These are phyloP conservation scores for Carpatolechia fugitivella DNA, from an alignment of 2,888 invertebrate species.

Conservation along the genomic window DNA sequence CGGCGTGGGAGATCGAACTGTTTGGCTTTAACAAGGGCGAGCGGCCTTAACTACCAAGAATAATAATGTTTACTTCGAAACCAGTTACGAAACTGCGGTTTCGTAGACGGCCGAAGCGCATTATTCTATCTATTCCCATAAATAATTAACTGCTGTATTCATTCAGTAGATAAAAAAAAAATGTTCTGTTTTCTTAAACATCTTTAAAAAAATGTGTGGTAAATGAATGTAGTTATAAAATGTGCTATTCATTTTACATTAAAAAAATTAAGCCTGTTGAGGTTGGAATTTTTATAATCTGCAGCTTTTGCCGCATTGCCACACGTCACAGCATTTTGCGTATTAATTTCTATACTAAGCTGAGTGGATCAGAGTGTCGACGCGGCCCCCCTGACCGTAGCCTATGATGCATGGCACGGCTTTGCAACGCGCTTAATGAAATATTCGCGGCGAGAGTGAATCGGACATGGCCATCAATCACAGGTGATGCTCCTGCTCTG, in stretches of 20 bases:
- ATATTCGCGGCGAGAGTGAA: slow-evolving; percentile 67
- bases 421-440: slow-evolving; percentile 69
- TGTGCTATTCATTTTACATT: background rate
- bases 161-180: too few relatives aligned
- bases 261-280: slow-evolving; percentile 10
- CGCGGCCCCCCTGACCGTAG: slow-evolving; percentile 57
- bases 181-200: too few relatives aligned
- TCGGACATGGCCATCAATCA: slow-evolving; percentile 68
- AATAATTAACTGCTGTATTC: too few relatives aligned
- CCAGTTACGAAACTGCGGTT: too few relatives aligned
- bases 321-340: slow-evolving; percentile 46
- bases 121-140: background rate
- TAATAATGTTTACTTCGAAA: too few relatives aligned
- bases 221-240: too few relatives aligned
- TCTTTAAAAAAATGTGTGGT: too few relatives aligned
- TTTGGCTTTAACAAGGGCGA: background rate
- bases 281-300: slow-evolving; percentile 12
- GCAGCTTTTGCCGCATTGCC: slow-evolving; percentile 41
- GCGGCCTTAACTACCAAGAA: background rate
- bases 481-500: slow-evolving; percentile 53
- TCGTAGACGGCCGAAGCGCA: too few relatives aligned
- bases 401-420: slow-evolving; percentile 71
- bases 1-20: slow-evolving; percentile 6
- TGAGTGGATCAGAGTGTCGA: slow-evolving; percentile 66
- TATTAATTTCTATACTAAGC: slow-evolving; percentile 72